A percentile compares a stretch with the other conserved stretches of the same genome.
phyloP scores from a whole-genome alignment of 2,113 vertebrate species.

The Petroica traversi region DNA sequence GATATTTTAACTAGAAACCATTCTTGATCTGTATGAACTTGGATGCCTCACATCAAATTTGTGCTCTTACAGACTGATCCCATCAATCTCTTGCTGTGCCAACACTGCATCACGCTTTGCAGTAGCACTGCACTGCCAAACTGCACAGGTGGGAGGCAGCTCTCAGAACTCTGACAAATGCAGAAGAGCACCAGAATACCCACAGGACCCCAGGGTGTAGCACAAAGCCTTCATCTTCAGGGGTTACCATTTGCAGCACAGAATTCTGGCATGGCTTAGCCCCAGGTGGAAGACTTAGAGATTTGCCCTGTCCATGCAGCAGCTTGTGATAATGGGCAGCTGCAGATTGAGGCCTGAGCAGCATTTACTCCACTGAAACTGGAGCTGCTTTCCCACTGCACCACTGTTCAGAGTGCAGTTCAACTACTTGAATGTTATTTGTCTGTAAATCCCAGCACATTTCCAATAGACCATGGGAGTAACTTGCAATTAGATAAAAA shows the following conservation, averaged over 20 bases:
- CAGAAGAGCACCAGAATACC: neutral
- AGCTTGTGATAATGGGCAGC: neutral
- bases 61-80: neutral
- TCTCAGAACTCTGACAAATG: neutral
- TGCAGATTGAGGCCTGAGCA: neutral
- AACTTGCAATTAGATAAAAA: neutral
- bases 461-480: neutral
- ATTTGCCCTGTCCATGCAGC: neutral
- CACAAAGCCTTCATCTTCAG: neutral
- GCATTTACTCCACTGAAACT: neutral
- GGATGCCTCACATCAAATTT: neutral
- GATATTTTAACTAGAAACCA: neutral
- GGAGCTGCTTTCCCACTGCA: neutral
- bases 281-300: neutral
- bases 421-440: neutral
- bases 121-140: neutral
- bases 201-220: neutral
- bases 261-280: neutral
- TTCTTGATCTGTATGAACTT: neutral
- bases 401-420: neutral
- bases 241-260: neutral
- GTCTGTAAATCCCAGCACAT: neutral
- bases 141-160: too few species aligned
- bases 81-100: neutral
- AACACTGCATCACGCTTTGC: accelerated